Evolutionary conservation across 2,797 vertebrate species (phyloP).

Genomic region (Mus spretus): DNA sequence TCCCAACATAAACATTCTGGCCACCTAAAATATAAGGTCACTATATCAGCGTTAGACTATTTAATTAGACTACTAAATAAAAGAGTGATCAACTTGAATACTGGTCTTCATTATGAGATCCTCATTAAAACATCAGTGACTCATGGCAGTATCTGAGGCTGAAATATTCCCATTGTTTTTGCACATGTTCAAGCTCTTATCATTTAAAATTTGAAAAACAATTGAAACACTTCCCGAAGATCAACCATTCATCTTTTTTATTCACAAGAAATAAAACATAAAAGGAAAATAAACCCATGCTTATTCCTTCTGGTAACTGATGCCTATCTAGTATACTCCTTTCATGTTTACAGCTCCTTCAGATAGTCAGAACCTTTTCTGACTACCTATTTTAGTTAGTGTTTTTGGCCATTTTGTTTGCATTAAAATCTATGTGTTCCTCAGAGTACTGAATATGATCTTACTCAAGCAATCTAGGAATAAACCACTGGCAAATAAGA

Average conservation of each 20-base stretch:
- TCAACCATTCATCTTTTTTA: neutral
- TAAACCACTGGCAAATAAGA: slow-evolving; percentile 74
- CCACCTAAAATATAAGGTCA: neutral
- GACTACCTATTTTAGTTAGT: slow-evolving; percentile 15
- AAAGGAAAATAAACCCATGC: neutral
- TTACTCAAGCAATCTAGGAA: slow-evolving; percentile 37
- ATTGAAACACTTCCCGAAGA: slow-evolving; percentile 13
- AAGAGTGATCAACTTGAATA: neutral
- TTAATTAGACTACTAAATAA: neutral
- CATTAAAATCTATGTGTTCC: slow-evolving; percentile 40
- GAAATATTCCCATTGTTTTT: slow-evolving; percentile 33
- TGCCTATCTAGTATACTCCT: neutral
- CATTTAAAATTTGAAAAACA: slow-evolving; percentile 38
- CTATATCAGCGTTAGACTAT: neutral
- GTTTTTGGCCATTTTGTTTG: slow-evolving; percentile 61
- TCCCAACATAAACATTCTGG: neutral
- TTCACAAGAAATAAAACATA: neutral
- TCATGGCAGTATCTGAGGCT: neutral
- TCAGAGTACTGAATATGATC: slow-evolving; percentile 30
- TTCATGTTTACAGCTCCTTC: neutral
- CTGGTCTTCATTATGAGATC: neutral
- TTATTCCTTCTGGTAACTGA: neutral
- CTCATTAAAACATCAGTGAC: neutral
- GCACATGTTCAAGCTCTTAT: neutral
- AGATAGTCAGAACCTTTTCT: neutral